Conservation (phyloP, 2,888 invertebrate species). For the Cerceris rybyensis region DNA sequence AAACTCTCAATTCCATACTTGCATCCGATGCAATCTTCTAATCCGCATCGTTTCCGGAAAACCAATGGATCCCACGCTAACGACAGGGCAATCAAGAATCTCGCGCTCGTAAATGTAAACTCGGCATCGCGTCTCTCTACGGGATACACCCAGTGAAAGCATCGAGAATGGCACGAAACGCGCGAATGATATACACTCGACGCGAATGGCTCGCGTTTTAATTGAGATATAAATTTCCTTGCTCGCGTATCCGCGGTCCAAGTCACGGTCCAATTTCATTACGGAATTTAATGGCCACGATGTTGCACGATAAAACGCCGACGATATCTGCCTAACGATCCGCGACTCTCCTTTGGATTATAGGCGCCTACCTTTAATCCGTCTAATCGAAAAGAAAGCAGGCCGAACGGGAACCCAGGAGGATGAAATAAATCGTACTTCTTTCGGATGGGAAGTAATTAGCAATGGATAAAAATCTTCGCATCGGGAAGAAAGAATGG, state of each 20-base stretch:
- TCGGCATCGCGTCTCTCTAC: not conserved
- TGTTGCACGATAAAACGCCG: conserved; percentile 25
- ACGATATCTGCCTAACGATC: conserved; percentile 22
- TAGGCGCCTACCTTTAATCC: conserved; percentile 24
- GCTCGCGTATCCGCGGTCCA: conserved; percentile 14
- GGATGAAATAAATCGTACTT: conserved; percentile 4
- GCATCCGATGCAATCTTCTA: too few relatives aligned
- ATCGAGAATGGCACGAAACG: conserved; percentile 18
- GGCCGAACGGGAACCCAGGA: not conserved
- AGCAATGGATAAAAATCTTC: conserved; percentile 1
- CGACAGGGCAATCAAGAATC: too few relatives aligned
- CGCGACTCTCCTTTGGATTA: conserved; percentile 9
- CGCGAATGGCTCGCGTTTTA: conserved; percentile 36
- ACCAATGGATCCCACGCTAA: too few relatives aligned
- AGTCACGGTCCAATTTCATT: conserved; percentile 56
- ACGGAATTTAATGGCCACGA: conserved; percentile 29
- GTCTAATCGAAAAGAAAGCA: not conserved
- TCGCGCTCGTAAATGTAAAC: not conserved
- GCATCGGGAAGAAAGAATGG: not conserved
- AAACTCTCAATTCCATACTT: too few relatives aligned
- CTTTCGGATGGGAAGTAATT: not conserved
- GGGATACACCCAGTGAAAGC: conserved; percentile 8
- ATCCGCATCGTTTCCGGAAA: too few relatives aligned
- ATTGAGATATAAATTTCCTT: conserved; percentile 54
- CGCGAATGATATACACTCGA: conserved; percentile 33